Evolutionary conservation across 2,888 invertebrate genomes (phyloP).

Genomic region (Crossocerus cetratus): DNA sequence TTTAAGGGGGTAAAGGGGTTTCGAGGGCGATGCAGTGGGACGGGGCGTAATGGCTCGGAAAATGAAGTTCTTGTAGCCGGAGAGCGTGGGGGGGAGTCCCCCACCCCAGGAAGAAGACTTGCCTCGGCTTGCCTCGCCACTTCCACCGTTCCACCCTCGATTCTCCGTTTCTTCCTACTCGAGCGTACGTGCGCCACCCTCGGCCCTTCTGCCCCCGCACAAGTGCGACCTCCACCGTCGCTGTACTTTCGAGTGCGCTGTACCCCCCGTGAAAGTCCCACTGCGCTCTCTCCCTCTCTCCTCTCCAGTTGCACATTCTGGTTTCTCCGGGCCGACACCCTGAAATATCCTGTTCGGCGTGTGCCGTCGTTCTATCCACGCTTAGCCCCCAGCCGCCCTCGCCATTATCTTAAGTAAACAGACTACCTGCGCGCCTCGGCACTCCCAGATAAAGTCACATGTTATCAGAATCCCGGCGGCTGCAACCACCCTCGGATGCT

Average conservation of each 20-base stretch:
- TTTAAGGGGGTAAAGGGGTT: constrained; percentile 72
- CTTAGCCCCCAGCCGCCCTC: constrained; percentile 59
- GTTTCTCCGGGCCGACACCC: too few relatives aligned
- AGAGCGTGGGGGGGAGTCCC: constrained; percentile 57
- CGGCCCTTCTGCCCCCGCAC: too few relatives aligned
- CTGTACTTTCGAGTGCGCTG: too few relatives aligned
- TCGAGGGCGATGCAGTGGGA: constrained; percentile 62
- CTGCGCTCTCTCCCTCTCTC: constrained; percentile 40
- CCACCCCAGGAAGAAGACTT: constrained; percentile 23
- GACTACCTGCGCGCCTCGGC: constrained; percentile 69
- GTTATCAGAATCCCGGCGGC: constrained; percentile 70
- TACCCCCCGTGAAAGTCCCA: not conserved
- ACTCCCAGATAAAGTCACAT: constrained; percentile 73
- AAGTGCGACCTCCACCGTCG: too few relatives aligned
- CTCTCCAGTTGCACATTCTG: not conserved
- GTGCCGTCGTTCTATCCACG: constrained; percentile 43
- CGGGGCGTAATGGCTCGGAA: constrained; percentile 75
- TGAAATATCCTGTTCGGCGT: constrained; percentile 57
- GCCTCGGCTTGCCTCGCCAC: not conserved
- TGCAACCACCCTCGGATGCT: constrained; percentile 38
- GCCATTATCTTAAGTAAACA: constrained; percentile 75
- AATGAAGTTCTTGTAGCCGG: constrained; percentile 74
- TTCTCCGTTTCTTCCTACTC: not conserved
- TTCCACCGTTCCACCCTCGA: constrained; percentile 12
- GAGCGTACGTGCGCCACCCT: too few relatives aligned